Base-by-base conservation (phyloP, 2,113 vertebrate genomes). In the Ctenodactylus gundi region DNA sequence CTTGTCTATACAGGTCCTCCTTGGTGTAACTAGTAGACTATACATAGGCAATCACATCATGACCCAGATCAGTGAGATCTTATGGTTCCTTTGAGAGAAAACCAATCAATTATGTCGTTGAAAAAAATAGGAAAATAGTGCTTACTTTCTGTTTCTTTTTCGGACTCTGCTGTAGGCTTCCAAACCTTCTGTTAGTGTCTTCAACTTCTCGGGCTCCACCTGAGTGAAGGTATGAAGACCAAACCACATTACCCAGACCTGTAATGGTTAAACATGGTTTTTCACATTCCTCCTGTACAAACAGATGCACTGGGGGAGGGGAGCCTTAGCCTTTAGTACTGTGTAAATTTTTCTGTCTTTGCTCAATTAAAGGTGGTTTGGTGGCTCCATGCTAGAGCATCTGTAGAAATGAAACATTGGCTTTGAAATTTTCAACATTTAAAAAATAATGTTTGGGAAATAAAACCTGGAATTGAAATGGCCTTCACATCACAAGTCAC, bases 171-270 rank as follows among this genome's bases (percentile, higher is more conserved):
- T 99, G 95, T 99, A 99, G 76, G 99, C 99, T 98, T 99, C 99
- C 97, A 99, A 98, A 98, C 99, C 99, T 97, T 99, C 99, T 64
- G 99, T 99, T 98, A 99, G 99, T 97, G 99, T 99, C 98, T 99
- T 99, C 97, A 99, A 95, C 98, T 99, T 99, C 98, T 99, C 99
- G 0, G 99, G 99, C 98, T 99, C 99, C 95, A 99, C 99, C 99
- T 99, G 98, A 70, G 97, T 88, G 94, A 97, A 98, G 96, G 98
- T 58, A 98, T 55, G 96, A 98, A 98, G 97, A 98, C 85, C 97
- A 98, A 83, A 98, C 18, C 96, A 97, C 39, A 95, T 98, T 97
- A 98, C 95, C 97, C 97, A 98, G 85, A 96, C 90, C 95, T 97
- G 96, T 89, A 96, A 81, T 96, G 91, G 94, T 73, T 70, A 96